Evolutionary conservation across 2,888 invertebrate genomes (phyloP), one percentile per base, ranked within the genome.

Genomic region (Neoscelio sp.): DNA sequence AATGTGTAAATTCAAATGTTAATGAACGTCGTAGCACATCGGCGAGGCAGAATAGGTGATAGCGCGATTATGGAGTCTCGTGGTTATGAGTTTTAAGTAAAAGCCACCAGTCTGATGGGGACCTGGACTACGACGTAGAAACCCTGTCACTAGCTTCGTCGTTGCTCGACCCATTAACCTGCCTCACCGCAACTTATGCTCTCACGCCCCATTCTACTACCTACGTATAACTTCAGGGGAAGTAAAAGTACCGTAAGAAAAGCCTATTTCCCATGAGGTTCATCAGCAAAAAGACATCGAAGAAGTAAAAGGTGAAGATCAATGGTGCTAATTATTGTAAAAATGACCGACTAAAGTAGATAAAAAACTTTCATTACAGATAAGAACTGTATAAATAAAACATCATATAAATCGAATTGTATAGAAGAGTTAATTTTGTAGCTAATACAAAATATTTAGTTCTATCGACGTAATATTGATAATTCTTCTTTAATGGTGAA

Each of bases 31-130:
- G 15, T 15, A 1, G 28, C 20, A 18, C 65, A 67, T 58, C 58
- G 42, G 42, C 35, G 13, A 48, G 42, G 3, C 7, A 33, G 10
- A 58, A 56, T 60, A 62, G 33, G 58, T 20, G 48, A 70, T 56
- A 40, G 64, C 20, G 28, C 60, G 62, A 65, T 70, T 68, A 73
- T 15, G 28, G 26, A 52, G 60, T 67, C 58, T 17, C 74, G 67
- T 44, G 48, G 48, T 62, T 73, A 52, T 70, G 75, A 65, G 75
- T 78, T 80, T 83, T 82, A 80, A 84, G 80, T 83, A 84, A 80
- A 82, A 79, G 78, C 84, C 79, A 84, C 83, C 84, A 80, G 58
- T 50, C 78, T 82, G 84, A 85, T 82, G 83, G 79, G 75, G 54
- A n/a, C 77, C 77, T 58, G 56, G 78, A 56, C 73, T 78, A 44